Base-by-base conservation (phyloP, 2,888 invertebrate genomes). In the Drosophila heteroneura region DNA sequence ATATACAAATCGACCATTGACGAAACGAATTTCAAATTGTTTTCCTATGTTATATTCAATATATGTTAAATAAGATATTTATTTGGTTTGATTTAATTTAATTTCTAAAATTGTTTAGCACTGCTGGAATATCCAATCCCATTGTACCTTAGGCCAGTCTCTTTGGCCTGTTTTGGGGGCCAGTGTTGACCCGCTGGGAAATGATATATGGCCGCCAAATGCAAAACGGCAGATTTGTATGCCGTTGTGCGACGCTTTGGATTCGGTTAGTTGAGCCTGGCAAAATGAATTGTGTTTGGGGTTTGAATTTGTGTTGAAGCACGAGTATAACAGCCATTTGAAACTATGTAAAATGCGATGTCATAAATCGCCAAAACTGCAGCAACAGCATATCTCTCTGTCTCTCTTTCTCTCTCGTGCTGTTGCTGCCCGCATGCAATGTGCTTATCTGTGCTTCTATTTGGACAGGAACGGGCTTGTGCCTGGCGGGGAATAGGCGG, bases 311-410 rank as follows among this genome's bases (percentile, higher is more conserved):
- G 81, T 65, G 79, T 79, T 75, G 75, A 70, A 66, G 69, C 61
- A 83, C 76, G 76, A 62, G 69, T 67, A 66, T 79, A 79, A 82
- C 71, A 75, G 78, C 78, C 86, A 88, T 90, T 90, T 69, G 85
- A 88, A 85, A 83, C 90, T 90, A 85, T 85, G 85, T 89, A 85
- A 90, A 85, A 89, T 81, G 70, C 73, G 66, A 75, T 72, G 86
- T 71, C 90, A 67, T 85, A 85, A 85, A 85, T 85, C 65, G 66
- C 53, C 63, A 49, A 63, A 75, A 44, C 35, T 79, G 81, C 81
- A 70, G 39, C 59, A 63, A 65, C 58, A 63, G 61, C 74, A 61
- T 51, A 62, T 64, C 58, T 59, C 44, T 47, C n/a, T 62, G 64
- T 59, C 44, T 54, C 14, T 52, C 63, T 63, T 35, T 35, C 22